Base-by-base conservation (phyloP, 2,888 invertebrate species). In the Megastigmus dorsalis region DNA sequence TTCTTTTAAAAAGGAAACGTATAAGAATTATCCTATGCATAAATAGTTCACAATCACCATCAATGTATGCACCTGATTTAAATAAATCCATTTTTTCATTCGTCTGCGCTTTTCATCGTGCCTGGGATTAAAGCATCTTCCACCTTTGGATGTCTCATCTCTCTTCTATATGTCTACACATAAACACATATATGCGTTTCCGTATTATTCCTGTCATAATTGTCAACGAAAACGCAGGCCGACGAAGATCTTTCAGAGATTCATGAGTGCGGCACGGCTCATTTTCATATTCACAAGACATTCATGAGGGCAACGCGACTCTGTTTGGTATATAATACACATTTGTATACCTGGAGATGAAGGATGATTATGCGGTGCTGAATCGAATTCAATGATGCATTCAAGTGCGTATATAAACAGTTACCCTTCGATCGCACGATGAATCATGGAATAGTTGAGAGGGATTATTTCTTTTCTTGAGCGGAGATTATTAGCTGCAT, bases 301-400 rank as follows among this genome's bases (percentile, higher is more conserved):
- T n/a, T n/a, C n/a, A n/a, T n/a, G n/a, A 33, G 36, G 9, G 36
- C 9, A 52, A 50, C 33, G 63, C 48, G 45, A 71, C 36, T 63
- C 57, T 71, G 55, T 63, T n/a, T 36, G 54, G 28, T 71, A 63
- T n/a, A n/a, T 71, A 63, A 63, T 71, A 33, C 57, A 33, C 57
- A 20, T 36, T 28, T 48, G n/a, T n/a, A 41, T 18, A 26, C n/a
- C 33, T 15, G 54, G 10, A 23, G 38, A n/a, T 26, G 60, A 41
- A 23, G 28, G 60, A 43, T n/a, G n/a, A n/a, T n/a, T n/a, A n/a
- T 62, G 52, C 15, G 7, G 20, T n/a, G 33, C 10, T 28, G 41
- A 45, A 26, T 55, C 55, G 18, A 52, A 41, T n/a, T 10, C 15
- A 41, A 33, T 20, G 59, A 18, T 52, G 36, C 43, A 52, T 55